These are phyloP conservation scores for Penaeus chinensis DNA, from an alignment of 1,140 invertebrate genomes.

Conservation along the genomic window DNA sequence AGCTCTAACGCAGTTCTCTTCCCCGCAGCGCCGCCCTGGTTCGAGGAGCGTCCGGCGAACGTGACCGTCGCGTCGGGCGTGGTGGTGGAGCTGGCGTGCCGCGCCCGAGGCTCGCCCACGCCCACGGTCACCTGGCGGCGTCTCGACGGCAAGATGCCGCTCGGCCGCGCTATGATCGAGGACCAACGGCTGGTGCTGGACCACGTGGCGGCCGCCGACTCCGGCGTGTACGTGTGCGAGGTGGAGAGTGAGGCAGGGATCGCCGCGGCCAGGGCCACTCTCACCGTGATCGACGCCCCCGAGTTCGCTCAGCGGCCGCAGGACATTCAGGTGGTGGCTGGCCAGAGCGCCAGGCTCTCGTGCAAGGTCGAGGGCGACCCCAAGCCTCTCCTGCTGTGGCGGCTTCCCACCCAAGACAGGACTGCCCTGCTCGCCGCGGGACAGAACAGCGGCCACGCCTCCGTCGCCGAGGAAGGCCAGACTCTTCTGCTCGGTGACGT, in stretches of 20 bases:
- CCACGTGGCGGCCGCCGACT: conserved; percentile 79
- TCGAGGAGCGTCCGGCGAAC: conserved; percentile 56
- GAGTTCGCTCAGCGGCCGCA: conserved; percentile 51
- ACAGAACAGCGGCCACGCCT: conserved; percentile 41
- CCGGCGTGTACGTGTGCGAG: conserved; percentile 85
- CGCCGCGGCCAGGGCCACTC: conserved; percentile 78
- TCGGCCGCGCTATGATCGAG: conserved; percentile 78
- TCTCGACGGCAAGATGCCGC: conserved; percentile 85
- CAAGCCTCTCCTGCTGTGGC: conserved; percentile 56
- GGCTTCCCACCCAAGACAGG: conserved; percentile 49
- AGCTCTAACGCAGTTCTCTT: not conserved
- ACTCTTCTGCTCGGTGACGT: conserved; percentile 20
- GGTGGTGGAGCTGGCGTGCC: conserved; percentile 87
- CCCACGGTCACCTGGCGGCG: conserved; percentile 90
- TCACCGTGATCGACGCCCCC: conserved; percentile 72
- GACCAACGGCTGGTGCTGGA: conserved; percentile 72
- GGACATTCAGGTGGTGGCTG: conserved; percentile 41
- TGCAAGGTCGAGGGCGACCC: conserved; percentile 59
- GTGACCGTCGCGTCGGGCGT: conserved; percentile 64
- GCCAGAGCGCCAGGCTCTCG: conserved; percentile 18
- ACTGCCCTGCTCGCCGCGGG: conserved; percentile 48
- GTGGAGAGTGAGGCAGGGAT: conserved; percentile 82
- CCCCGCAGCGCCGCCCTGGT: conserved; percentile 56
- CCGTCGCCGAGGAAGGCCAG: conserved; percentile 48
- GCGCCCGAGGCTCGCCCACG: conserved; percentile 87